A percentile compares a stretch with the other conserved stretches of the same genome.
These are phyloP conservation scores for Nebria brevicollis DNA, from an alignment of 2,888 invertebrate genomes.

Conservation along the genomic window DNA sequence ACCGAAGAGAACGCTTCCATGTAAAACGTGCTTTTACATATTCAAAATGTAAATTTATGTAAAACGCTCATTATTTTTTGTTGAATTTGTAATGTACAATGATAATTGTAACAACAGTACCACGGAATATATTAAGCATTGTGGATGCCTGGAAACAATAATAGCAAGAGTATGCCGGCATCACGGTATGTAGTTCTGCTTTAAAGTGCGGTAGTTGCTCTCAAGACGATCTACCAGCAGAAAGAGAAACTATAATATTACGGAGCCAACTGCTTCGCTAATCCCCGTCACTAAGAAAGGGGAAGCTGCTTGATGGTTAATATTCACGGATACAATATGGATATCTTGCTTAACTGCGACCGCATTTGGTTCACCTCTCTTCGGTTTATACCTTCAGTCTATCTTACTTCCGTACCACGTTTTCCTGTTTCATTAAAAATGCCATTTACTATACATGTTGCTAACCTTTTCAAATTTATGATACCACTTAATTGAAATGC, in stretches of 20 bases:
- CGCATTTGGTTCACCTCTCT: not conserved
- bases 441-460: not conserved
- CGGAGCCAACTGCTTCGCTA: conserved; percentile 15
- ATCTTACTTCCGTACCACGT: not conserved
- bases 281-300: conserved; percentile 13
- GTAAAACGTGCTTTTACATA: conserved; percentile 48
- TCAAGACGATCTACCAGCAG: not conserved
- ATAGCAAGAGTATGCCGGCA: conserved; percentile 10
- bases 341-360: conserved; percentile 12
- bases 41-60: conserved; percentile 62
- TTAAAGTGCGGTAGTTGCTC: conserved; percentile 15
- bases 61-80: conserved; percentile 59
- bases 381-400: not conserved
- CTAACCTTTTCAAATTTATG: too few relatives aligned
- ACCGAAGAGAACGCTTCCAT: conserved; percentile 23
- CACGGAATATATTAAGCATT: conserved; percentile 26
- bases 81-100: conserved; percentile 41
- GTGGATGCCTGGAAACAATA: conserved; percentile 6
- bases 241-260: not conserved
- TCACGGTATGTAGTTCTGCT: not conserved
- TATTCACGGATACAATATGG: conserved; percentile 44
- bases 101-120: conserved; percentile 43
- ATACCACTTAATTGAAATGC: too few relatives aligned
- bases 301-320: conserved; percentile 26
- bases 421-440: conserved; percentile 1